Percentiles rank a stretch among this genome's conserved stretches.
Conservation (phyloP, 2,113 vertebrate genomes). For the Aegithalos caudatus region DNA sequence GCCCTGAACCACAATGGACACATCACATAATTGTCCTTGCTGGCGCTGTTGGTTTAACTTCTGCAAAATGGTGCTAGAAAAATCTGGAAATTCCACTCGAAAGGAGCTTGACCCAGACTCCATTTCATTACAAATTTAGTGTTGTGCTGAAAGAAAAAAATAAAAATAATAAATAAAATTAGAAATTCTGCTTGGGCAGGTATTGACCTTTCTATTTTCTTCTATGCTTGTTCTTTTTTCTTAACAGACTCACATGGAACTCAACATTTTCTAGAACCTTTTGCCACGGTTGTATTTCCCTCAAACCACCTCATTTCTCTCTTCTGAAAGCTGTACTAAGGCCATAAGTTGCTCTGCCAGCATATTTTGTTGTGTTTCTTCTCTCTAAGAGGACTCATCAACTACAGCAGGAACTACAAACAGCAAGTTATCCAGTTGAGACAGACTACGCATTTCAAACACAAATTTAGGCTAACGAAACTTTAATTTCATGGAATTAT, state of each 20-base stretch:
- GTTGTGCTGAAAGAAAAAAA: slow-evolving; percentile 44
- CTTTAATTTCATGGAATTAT: not conserved
- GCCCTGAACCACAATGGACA: slow-evolving; percentile 85
- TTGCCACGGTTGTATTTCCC: not conserved
- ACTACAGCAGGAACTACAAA: not conserved
- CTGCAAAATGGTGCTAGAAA: slow-evolving; percentile 84
- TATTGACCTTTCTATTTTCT: not conserved
- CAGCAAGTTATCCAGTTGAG: not conserved
- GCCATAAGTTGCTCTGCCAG: not conserved
- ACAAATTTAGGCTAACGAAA: not conserved
- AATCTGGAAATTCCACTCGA: slow-evolving; percentile 88
- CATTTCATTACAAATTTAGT: slow-evolving; percentile 79
- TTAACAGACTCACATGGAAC: not conserved
- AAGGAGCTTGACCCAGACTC: slow-evolving; percentile 83
- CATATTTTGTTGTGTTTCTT: not conserved
- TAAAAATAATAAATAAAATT: not conserved
- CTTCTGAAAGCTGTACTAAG: not conserved
- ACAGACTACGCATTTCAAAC: not conserved
- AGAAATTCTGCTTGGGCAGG: not conserved
- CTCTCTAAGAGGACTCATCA: not conserved
- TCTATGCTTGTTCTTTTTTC: not conserved
- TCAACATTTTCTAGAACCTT: not conserved
- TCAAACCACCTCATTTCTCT: not conserved
- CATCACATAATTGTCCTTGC: slow-evolving; percentile 85
- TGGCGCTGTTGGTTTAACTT: slow-evolving; percentile 88